Evolutionary conservation across 2,113 vertebrate species (phyloP), one percentile per base, ranked within the genome.

Genomic region (Peucedramus taeniatus): DNA sequence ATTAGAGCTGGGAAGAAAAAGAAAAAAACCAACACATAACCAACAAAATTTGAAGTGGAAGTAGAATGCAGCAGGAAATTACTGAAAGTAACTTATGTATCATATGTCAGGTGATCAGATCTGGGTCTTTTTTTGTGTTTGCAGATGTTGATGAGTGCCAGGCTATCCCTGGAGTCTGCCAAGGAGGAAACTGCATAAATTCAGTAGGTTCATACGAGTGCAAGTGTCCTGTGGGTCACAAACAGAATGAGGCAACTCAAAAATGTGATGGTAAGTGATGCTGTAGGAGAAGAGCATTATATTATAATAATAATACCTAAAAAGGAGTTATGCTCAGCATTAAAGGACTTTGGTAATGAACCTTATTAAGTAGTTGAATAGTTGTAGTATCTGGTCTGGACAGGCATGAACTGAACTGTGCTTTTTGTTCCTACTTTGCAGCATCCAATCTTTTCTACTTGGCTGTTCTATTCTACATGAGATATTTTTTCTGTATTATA

Each of bases 131-230:
- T 53, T 92, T 77, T 95, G 9, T 81, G 59, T 81, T 90, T 84
- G 51, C 81, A 98, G 98, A 98, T 96, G 96, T 98, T 96, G 98
- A 98, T 91, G 98, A 98, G 95, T 98, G 98, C 83, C 98, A 98
- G 80, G 97, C 98, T 51, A 97, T 98, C 14, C 98, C 98, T 89
- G 98, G 98, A 54, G 79, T 98, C 51, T 98, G 98, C 86, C 97
- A 98, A 75, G 98, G 98, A 91, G 98, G 98, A 66, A 98, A 92
- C 64, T 98, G 98, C 69, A 95, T 98, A 68, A 98, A 98, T 96
- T 98, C 98, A 39, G 96, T 98, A 57, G 98, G 98, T 37, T 98
- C 98, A 0, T 98, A 98, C 0, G 97, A 98, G 45, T 98, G 98
- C 97, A 98, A 92, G 79, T 98, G 98, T 83, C 97, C 98, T 68